Conservation (phyloP, 2,797 vertebrate genomes). For the Danio albolineatus region DNA sequence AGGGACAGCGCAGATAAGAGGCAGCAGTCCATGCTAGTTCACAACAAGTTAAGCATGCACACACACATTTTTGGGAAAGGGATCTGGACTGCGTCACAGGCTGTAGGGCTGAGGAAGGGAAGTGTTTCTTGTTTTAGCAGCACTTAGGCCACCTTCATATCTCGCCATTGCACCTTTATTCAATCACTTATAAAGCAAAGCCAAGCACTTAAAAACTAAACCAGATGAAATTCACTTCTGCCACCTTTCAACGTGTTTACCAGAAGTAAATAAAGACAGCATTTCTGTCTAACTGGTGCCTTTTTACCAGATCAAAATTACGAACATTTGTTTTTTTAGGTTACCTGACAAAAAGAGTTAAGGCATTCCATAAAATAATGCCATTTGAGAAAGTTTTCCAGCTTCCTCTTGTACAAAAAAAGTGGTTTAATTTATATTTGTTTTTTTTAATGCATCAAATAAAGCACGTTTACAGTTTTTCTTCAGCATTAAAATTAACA, state of each 20-base stretch:
- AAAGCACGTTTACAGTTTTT: too few species aligned
- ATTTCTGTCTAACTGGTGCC: background rate
- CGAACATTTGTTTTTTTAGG: background rate
- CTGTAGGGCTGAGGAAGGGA: conserved; percentile 55
- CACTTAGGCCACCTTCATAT: conserved; percentile 52
- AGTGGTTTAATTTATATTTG: too few species aligned
- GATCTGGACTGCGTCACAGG: conserved; percentile 80
- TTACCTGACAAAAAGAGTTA: background rate
- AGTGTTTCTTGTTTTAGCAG: conserved; percentile 56
- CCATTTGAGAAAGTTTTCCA: too few species aligned
- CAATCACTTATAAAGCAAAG: conserved; percentile 43
- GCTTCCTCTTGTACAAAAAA: too few species aligned
- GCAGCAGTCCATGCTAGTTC: conserved; percentile 23
- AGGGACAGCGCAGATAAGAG: conserved; percentile 48
- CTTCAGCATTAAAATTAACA: too few species aligned
- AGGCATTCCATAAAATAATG: conserved; percentile 1
- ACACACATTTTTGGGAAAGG: conserved; percentile 71
- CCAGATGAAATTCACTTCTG: background rate
- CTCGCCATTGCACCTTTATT: conserved; percentile 49
- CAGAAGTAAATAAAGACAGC: background rate
- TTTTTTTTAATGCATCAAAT: too few species aligned
- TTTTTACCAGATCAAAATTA: background rate
- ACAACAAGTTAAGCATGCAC: conserved; percentile 65
- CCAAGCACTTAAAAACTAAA: conserved; percentile 31
- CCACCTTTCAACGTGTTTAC: conserved; percentile 29